Evolutionary conservation across 2,888 invertebrate species (phyloP), one percentile per base, ranked within the genome.

Genomic region (Sphaerophoria rueppellii): DNA sequence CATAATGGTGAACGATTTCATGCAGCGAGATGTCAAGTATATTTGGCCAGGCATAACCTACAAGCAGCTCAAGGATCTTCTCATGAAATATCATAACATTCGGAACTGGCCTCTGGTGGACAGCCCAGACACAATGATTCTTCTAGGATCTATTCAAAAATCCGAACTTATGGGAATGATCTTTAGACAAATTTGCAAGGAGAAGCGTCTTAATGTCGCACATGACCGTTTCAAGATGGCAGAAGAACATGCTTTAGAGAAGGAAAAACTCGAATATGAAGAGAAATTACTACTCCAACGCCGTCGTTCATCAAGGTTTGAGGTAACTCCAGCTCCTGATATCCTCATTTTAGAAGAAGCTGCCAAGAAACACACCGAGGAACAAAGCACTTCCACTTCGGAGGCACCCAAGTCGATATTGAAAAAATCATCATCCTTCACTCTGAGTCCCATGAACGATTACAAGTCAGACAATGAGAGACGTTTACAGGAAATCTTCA

Each of bases 81-180:
- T 99, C 5, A 96, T 96, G 87, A 94, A 95, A 55, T 91, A 91
- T 76, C 91, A 90, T 86, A 87, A 89, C 3, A 87, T 97, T 35
- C 95, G 97, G 86, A 96, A 97, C 76, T 97, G 99, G 90, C 99
- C 99, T 0, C 92, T 99, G n/a, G 98, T 99, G 6, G 99, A 99
- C 90, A 96, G 95, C 88, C 96, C 97, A 0, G 94, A 95, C 3
- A 96, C 95, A 67, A 98, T 98, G 98, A 97, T 99, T 24, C 93
- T 99, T 0, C 93, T 99, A 32, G 99, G 99, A 0, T 99, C 98
- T 0, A 97, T 99, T 79, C 98, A 97, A 90, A 94, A 98, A 82
- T 94, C 96, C 90, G 98, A 98, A 90, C 92, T 98, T 74, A 96
- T 97, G 85, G 95, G 96, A 89, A 93, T 97, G 75, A 96, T 98